phyloP scores from a whole-genome alignment of 2,888 invertebrate genomes.

The Macrophya annulata region DNA sequence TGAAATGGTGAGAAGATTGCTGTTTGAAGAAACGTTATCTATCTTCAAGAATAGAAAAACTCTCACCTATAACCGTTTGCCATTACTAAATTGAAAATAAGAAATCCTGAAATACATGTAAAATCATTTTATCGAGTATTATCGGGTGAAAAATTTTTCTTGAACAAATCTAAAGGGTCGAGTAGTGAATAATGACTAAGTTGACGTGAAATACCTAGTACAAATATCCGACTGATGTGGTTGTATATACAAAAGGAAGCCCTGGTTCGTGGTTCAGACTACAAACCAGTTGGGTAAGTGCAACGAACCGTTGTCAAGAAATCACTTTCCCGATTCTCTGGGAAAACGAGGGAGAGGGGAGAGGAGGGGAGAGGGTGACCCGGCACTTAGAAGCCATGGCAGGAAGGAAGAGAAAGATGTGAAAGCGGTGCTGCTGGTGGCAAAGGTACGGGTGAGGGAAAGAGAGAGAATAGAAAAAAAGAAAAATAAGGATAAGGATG shows the following conservation, averaged over 20 bases:
- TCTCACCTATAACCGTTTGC: not conserved
- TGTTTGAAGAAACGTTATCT: too few relatives aligned
- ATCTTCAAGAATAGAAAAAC: not conserved
- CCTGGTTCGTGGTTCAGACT: constrained; percentile 4
- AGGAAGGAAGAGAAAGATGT: constrained; percentile 27
- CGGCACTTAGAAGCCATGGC: not conserved
- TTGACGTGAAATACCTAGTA: not conserved
- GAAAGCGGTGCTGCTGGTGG: not conserved
- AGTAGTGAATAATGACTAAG: constrained; percentile 8
- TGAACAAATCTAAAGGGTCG: not conserved
- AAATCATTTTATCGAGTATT: not conserved
- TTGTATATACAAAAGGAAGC: not conserved
- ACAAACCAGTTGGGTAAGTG: constrained; percentile 7
- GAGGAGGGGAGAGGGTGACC: too few relatives aligned
- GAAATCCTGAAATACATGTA: not conserved
- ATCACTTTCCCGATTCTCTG: constrained; percentile 39
- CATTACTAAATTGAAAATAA: not conserved
- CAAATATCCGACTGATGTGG: not conserved
- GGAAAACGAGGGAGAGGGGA: not conserved
- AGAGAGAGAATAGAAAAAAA: not conserved
- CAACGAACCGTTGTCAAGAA: constrained; percentile 18
- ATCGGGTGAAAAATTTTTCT: not conserved
- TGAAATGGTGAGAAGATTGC: too few relatives aligned
- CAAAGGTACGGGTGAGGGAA: not conserved
- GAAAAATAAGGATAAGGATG: not conserved